Evolutionary conservation across 2,113 vertebrate species (phyloP).

Genomic region (Acrocephalus kingi): DNA sequence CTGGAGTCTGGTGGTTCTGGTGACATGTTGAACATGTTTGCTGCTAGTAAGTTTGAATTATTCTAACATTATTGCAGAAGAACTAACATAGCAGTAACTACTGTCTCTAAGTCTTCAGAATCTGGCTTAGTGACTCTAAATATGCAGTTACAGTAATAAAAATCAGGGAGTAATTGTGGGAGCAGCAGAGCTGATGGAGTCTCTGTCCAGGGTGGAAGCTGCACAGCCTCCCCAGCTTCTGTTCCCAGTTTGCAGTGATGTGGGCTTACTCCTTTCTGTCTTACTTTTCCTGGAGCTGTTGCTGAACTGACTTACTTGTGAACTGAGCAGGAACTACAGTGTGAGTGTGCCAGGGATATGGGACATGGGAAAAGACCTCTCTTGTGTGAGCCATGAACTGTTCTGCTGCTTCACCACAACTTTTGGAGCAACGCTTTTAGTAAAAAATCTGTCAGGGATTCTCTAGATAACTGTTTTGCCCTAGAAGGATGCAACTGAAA

Average conservation of each 20-base stretch:
- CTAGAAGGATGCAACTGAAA: background rate
- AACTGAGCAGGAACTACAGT: background rate
- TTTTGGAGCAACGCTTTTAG: background rate
- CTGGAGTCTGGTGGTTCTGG: background rate
- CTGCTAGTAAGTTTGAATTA: background rate
- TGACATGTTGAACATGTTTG: background rate
- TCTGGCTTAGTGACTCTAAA: background rate
- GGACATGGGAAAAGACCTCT: fast-evolving
- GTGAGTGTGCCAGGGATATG: background rate
- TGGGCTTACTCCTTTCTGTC: background rate
- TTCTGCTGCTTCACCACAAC: background rate
- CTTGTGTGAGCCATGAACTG: background rate
- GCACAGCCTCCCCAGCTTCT: background rate
- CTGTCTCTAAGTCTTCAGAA: background rate
- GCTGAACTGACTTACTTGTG: background rate
- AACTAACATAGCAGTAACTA: background rate
- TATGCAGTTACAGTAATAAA: background rate
- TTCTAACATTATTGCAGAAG: background rate
- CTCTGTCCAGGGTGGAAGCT: background rate
- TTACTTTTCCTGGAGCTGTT: background rate
- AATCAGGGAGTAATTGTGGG: background rate
- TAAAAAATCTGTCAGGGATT: background rate
- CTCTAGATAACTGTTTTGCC: background rate
- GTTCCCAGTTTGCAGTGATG: background rate
- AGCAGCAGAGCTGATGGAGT: background rate